phyloP scores from a whole-genome alignment of 2,113 vertebrate species.

The Neotoma lepida region DNA sequence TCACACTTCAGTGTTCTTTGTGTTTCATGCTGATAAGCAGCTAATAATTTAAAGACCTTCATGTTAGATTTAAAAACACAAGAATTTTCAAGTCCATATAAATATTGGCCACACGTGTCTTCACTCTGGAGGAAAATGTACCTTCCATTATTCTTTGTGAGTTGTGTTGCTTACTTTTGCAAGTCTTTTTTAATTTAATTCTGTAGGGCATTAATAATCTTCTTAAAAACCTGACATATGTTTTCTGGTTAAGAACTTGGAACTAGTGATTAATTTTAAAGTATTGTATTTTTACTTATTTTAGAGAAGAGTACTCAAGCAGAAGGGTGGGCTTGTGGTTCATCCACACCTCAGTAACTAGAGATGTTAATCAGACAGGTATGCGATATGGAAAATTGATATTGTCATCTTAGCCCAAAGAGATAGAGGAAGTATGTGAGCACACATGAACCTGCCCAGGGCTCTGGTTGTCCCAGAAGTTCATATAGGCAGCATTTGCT shows the following conservation, averaged over 20 bases:
- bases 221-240: slow-evolving; percentile 9
- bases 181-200: slow-evolving; percentile 57
- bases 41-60: slow-evolving; percentile 62
- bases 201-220: slow-evolving; percentile 46
- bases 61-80: slow-evolving; percentile 60
- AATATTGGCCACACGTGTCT: slow-evolving; percentile 7
- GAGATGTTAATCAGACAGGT: neutral
- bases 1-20: slow-evolving; percentile 48
- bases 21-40: slow-evolving; percentile 68
- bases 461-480: neutral
- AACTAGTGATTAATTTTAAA: slow-evolving; percentile 40
- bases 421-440: neutral
- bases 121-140: slow-evolving; percentile 54
- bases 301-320: neutral
- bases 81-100: slow-evolving; percentile 54
- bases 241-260: slow-evolving; percentile 56
- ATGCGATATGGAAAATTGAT: neutral
- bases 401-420: neutral
- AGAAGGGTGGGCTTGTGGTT: neutral
- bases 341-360: neutral
- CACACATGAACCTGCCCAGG: neutral
- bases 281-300: slow-evolving; percentile 4
- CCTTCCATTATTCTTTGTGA: neutral
- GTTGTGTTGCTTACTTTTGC: slow-evolving; percentile 50
- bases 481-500: neutral